Percentiles rank a stretch among this genome's conserved stretches.
Conservation (phyloP, 2,888 invertebrate species). For the Chloroclystis v-ata region DNA sequence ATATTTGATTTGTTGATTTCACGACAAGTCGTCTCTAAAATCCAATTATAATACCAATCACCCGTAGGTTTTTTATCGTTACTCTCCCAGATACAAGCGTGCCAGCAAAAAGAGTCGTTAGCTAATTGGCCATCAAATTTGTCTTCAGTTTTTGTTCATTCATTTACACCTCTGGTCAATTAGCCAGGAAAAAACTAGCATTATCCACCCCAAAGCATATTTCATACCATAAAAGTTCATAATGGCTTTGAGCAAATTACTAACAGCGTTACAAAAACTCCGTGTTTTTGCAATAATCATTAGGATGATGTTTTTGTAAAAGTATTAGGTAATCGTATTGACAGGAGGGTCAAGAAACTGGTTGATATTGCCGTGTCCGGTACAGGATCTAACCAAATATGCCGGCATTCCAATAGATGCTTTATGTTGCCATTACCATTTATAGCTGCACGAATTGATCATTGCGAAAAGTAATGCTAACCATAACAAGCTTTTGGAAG, state of each 20-base stretch:
- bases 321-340: slow-evolving; percentile 41
- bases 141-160: slow-evolving; percentile 21
- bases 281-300: slow-evolving; percentile 37
- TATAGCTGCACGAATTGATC: too few relatives aligned
- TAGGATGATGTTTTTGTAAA: slow-evolving; percentile 37
- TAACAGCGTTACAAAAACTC: slow-evolving; percentile 26
- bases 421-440: slow-evolving; percentile 32
- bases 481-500: too few relatives aligned
- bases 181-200: slow-evolving; percentile 28
- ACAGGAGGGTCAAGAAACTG: slow-evolving; percentile 50
- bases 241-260: slow-evolving; percentile 30
- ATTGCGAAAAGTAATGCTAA: too few relatives aligned
- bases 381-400: slow-evolving; percentile 45
- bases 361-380: slow-evolving; percentile 47
- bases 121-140: slow-evolving; percentile 23
- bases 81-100: slow-evolving; percentile 8
- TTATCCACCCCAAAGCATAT: slow-evolving; percentile 27
- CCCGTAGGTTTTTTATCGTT: not conserved
- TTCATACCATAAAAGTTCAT: slow-evolving; percentile 29
- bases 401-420: slow-evolving; percentile 25
- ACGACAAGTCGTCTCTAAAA: too few relatives aligned
- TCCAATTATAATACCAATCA: slow-evolving; percentile 9
- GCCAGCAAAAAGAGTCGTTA: slow-evolving; percentile 20
- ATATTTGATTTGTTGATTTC: too few relatives aligned
- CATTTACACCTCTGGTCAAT: slow-evolving; percentile 29